Base-by-base conservation (phyloP, 2,113 vertebrate species). In the Carettochelys insculpta region DNA sequence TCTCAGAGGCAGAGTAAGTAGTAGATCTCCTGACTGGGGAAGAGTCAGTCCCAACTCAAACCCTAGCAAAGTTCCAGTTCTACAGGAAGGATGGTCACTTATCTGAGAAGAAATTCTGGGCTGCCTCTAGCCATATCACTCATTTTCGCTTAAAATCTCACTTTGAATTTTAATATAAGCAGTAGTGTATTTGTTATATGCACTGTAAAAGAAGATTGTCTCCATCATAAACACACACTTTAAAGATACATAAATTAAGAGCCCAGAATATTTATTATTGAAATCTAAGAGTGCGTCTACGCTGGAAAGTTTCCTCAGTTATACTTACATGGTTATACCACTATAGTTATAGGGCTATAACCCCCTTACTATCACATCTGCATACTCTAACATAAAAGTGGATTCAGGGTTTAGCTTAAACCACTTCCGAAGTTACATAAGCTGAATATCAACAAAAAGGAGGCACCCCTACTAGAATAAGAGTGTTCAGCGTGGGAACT, bases 121-220 rank as follows among this genome's bases (percentile, higher is more conserved):
- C 12, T 43, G 22, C 41, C 91, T 89, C 78, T 19, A 81, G 11
- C 48, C 3, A 2, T 10, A 89, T 78, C 22, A 54, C 11, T 38
- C 80, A 27, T 41, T 84, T 8, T 88, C 54, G 13, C 13, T 48
- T 73, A 12, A 82, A 89, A 86, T n/a, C 3, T 17, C 14, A 3
- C 78, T 94, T 82, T 88, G 86, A 47, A 45, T 75, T 52, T 80
- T 41, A 31, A 71, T 88, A 89, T 87, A 51, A 27, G 31, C 88
- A 77, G 41, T 77, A 85, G 22, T 5, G 89, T 20, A 92, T 95
- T 82, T 86, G 76, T 95, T 80, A 48, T 6, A 78, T 56, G 71
- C 88, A 85, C 86, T 89, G 16, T 89, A 93, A 94, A 45, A 27
- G 45, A 90, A 83, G 89, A 1, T 54, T 22, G 9, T 76, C 68